Conservation (phyloP, 2,797 vertebrate genomes). For the Pangasius mekongensis region DNA sequence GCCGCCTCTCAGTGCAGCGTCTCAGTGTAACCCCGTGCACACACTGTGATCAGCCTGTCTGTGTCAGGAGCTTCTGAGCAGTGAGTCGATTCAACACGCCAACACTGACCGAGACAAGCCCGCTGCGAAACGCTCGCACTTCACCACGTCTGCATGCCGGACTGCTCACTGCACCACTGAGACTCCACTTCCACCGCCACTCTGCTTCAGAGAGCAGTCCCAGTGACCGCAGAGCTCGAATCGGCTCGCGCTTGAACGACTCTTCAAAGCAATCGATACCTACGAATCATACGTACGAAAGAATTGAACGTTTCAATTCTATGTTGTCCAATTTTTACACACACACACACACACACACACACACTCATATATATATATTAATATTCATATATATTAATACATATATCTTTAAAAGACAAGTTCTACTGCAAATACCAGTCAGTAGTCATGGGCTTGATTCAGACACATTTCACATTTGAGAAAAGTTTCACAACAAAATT, state of each 20-base stretch:
- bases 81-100: background rate
- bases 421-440: background rate
- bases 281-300: background rate
- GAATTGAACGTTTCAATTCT: background rate
- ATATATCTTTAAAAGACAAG: background rate
- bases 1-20: too few relatives aligned
- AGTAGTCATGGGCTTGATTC: background rate
- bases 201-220: background rate
- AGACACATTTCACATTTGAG: background rate
- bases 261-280: background rate
- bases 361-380: background rate
- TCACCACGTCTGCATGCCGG: too few relatives aligned
- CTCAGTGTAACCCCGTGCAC: background rate
- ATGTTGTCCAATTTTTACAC: too few relatives aligned
- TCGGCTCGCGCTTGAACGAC: slow-evolving; percentile 24
- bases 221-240: background rate
- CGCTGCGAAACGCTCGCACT: background rate
- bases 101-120: background rate
- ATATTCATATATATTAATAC: background rate
- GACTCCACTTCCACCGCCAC: background rate
- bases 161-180: background rate
- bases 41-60: background rate
- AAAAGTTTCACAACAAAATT: background rate
- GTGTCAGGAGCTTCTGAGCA: background rate
- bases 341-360: too few relatives aligned